Conservation (phyloP, 2,113 vertebrate species). For the Aleadryas rufinucha region DNA sequence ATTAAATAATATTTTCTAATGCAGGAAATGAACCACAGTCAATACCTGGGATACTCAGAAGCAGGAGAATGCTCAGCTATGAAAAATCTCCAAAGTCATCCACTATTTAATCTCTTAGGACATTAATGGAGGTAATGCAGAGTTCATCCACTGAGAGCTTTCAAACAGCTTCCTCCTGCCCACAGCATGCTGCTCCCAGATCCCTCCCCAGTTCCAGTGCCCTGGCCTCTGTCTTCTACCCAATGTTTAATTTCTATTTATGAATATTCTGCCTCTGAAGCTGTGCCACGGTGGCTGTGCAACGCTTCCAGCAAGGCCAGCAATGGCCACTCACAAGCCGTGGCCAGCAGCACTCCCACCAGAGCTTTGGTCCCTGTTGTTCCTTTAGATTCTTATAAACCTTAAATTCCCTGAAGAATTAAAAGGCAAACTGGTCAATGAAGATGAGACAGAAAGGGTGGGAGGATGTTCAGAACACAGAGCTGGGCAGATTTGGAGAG, state of each 20-base stretch:
- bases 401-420: neutral
- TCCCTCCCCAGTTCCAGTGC: neutral
- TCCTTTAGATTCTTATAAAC: neutral
- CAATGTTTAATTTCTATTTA: rapidly evolving
- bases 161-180: neutral
- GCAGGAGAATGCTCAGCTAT: neutral
- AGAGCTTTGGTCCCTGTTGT: neutral
- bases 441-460: neutral
- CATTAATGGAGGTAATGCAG: neutral
- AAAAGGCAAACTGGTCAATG: neutral
- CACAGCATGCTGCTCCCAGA: neutral
- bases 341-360: neutral
- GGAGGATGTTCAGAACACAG: neutral
- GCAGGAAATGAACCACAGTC: neutral
- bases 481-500: neutral
- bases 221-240: neutral
- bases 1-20: neutral
- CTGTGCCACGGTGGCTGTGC: rapidly evolving
- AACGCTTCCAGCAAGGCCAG: neutral
- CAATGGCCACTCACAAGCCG: rapidly evolving
- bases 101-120: neutral
- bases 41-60: neutral
- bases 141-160: neutral
- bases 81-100: neutral
- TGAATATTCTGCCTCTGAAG: neutral